Base-by-base conservation (phyloP, 2,113 vertebrate species). In the Chrysemys picta region DNA sequence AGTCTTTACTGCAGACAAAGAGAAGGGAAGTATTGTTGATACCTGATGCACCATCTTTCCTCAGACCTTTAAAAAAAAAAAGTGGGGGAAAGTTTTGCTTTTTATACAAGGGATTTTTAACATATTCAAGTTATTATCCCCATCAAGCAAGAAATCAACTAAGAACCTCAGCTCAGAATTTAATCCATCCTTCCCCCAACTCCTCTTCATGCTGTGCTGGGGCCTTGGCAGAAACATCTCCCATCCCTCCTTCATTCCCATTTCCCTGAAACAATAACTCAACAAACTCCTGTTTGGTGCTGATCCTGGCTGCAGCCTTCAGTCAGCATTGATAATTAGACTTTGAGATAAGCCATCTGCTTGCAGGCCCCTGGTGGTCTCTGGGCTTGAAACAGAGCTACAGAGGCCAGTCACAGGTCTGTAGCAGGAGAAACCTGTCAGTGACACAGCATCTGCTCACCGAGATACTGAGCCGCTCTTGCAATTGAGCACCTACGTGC, bases 301-400 rank as follows among this genome's bases (percentile, higher is more conserved):
- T n/a, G 17, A 5, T 72, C 92, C 86, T 1, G 35, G 76, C 93
- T 93, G 72, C 62, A 3, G 82, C 89, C 90, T 95, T 91, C 59
- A 80, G 93, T 92, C 69, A 8, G 84, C 42, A 1, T 14, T 0
- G 82, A 88, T 97, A 96, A 97, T 97, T 91, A 97, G 95, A 93
- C 92, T 95, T 95, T 95, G 97, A 98, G 94, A 96, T 95, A 84
- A 97, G 91, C 96, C 97, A 97, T 98, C 97, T 98, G 98, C 96
- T 97, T 27, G 81, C 25, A 6, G 81, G 95, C 88, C 95, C 92
- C 65, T 10, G 1, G 88, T 97, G 97, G 87, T 87, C 95, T 10
- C 22, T 1, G 90, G 92, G 78, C 84, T 92, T 82, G 96, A 62
- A 81, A 59, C 8, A 0, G 88, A 54, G 80, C 54, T 81, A 91